phyloP scores from a whole-genome alignment of 92 coral and sea anemone genomes.

The Epizoanthus illoricatus region DNA sequence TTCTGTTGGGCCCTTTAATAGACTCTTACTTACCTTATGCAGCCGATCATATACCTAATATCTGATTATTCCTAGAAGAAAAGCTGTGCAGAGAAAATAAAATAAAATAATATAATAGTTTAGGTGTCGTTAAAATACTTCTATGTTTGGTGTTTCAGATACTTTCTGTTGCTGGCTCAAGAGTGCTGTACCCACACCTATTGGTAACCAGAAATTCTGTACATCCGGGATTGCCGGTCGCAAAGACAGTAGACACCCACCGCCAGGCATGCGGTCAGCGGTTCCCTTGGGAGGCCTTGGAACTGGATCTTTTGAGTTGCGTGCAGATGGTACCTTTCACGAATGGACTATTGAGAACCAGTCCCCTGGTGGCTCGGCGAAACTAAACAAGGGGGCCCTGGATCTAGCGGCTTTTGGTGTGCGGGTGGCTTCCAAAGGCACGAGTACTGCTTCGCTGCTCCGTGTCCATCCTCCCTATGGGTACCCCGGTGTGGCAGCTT shows the following conservation, averaged over 20 bases:
- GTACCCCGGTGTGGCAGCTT: slow-evolving; percentile 80
- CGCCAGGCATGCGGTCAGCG: slow-evolving; percentile 90
- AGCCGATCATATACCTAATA: too few relatives aligned
- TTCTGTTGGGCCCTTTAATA: too few relatives aligned
- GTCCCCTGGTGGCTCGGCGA: slow-evolving; percentile 94
- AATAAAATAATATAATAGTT: too few relatives aligned
- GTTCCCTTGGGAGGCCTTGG: slow-evolving; percentile 89
- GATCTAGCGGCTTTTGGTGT: slow-evolving; percentile 82
- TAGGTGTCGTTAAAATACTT: neutral
- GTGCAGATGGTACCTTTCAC: slow-evolving; percentile 87
- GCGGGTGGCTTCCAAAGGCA: slow-evolving; percentile 51
- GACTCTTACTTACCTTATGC: too few relatives aligned
- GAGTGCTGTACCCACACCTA: slow-evolving; percentile 78
- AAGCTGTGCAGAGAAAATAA: too few relatives aligned
- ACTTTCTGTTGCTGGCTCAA: slow-evolving; percentile 90
- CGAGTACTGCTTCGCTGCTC: slow-evolving; percentile 65
- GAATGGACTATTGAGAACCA: slow-evolving; percentile 95
- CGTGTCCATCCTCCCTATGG: slow-evolving; percentile 83
- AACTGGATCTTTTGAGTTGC: slow-evolving; percentile 86
- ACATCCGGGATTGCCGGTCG: slow-evolving; percentile 89
- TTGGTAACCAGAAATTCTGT: slow-evolving; percentile 59
- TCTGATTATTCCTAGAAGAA: too few relatives aligned
- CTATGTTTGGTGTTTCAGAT: slow-evolving; percentile 37
- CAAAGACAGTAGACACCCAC: slow-evolving; percentile 70
- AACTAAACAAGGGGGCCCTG: slow-evolving; percentile 83